Base-by-base conservation (phyloP, 1,140 invertebrate genomes). In the Drosophila tani region DNA sequence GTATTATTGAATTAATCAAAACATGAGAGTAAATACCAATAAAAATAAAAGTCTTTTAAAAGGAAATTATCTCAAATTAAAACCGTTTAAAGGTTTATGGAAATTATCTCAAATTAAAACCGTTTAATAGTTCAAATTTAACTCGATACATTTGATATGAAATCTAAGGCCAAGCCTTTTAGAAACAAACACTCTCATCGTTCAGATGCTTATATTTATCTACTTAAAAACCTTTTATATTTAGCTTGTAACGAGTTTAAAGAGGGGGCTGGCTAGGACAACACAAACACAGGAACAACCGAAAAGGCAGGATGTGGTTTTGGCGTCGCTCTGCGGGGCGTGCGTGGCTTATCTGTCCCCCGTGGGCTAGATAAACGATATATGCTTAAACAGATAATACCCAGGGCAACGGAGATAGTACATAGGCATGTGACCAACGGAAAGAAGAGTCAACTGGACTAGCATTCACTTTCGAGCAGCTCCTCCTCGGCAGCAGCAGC, bases 381-480 rank as follows among this genome's bases (percentile, higher is more conserved):
- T 47, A 59, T 51, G 68, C 70, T 47, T 73, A 73, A 59, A 50
- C 19, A 49, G 67, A 73, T 73, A 73, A 59, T 51, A 43, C 38
- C 35, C 45, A 43, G 38, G 29, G 38, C 45, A 24, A 35, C 12
- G 47, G 51, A 78, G 55, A 79, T 71, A 65, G 21, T 29, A 40
- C 35, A n/a, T 24, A 45, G 49, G 58, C 66, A 51, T 27, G 59
- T 38, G 67, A 73, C 40, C 40, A 24, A 63, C 15, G 27, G n/a
- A 64, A 58, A 40, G 53, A 58, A 15, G 15, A 41, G 45, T 11
- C 12, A 5, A 19, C 8, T 11, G 1, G 14, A 21, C 50, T 92
- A 92, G 64, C 91, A 92, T 53, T 92, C 91, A 73, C 91, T 93
- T 53, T 93, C 92, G 5, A 93, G 71, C 60, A 93, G 64, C 49